A percentile compares a stretch with the other conserved stretches of the same genome.
Evolutionary conservation across 2,797 vertebrate genomes (phyloP).

Genomic region (Syngnathus rostellatus): DNA sequence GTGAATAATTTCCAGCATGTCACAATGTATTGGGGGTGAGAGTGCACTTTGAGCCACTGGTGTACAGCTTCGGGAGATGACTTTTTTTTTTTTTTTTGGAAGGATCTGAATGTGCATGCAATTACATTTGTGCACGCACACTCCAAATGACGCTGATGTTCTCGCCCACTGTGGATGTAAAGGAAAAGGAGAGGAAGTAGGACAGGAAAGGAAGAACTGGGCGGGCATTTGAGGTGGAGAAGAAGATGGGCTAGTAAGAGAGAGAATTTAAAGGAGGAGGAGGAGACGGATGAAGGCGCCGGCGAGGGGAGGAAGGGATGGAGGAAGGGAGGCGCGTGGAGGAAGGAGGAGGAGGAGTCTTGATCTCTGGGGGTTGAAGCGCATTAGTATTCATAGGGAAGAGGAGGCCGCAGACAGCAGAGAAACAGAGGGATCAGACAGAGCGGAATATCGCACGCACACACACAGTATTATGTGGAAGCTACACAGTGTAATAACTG

Average conservation of each 20-base stretch:
- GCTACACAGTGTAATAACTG: constrained; percentile 9
- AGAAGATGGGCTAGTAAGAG: constrained; percentile 43
- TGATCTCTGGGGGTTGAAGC: constrained; percentile 72
- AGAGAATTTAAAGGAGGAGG: constrained; percentile 53
- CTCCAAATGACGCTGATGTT: background rate
- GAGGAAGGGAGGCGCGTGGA: constrained; percentile 29
- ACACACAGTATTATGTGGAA: constrained; percentile 14
- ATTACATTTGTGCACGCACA: background rate
- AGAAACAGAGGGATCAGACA: constrained; percentile 66
- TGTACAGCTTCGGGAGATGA: constrained; percentile 24
- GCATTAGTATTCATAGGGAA: constrained; percentile 73
- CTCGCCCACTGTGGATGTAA: background rate
- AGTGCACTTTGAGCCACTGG: constrained; percentile 38
- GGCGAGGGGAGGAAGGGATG: constrained; percentile 45
- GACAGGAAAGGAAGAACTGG: constrained; percentile 25
- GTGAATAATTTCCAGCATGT: constrained; percentile 61
- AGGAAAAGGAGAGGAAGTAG: background rate
- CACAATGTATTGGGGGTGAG: constrained; percentile 52
- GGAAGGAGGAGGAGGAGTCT: constrained; percentile 54
- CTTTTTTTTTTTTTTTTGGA: background rate
- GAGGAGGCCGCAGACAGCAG: constrained; percentile 71
- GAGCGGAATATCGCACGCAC: constrained; percentile 49
- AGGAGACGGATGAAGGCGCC: constrained; percentile 47
- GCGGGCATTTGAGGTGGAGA: constrained; percentile 37
- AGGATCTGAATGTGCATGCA: constrained; percentile 10